Evolutionary conservation across 1,140 invertebrate species (phyloP), one percentile per base, ranked within the genome.

Genomic region (Aplysia californica): DNA sequence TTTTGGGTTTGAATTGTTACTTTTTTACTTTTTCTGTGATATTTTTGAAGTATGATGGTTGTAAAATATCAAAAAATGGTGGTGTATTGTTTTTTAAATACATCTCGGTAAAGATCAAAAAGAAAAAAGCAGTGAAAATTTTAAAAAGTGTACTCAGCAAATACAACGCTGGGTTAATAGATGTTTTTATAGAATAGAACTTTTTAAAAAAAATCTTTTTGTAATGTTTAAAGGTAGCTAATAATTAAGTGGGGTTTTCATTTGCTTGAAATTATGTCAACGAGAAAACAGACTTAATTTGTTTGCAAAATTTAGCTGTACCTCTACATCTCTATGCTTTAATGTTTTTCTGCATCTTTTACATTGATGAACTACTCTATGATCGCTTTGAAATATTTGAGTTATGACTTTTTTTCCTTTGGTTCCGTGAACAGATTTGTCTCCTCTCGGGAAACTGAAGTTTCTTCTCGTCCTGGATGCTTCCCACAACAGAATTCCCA

Each of bases 401-500:
- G 44, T 50, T 50, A 50, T 50, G 10, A 50, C 44, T 15, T 50
- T 50, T 50, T 50, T 50, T 50, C 10, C 10, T 50, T 50, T 50
- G n/a, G n/a, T 50, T 77, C 44, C 26, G 20, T 69, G 44, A 79
- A 26, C 80, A 90, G 89, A 90, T 81, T 80, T 90, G 35, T 82
- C 82, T 71, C 80, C 85, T 35, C 78, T 90, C 41, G 81, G 85
- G 33, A 82, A 84, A 58, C 78, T 90, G 39, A 80, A 79, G 29
- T 79, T 86, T 75, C 79, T 90, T 31, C 77, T 90, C n/a, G 78
- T 85, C 35, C 68, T 90, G 36, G 86, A 89, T 82, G 87, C 82
- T 3, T 90, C 89, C 21, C 85, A 90, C 78, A 90, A 90, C 82
- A 80, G 86, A 68, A 78, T 90, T 23, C 69, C 75, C 15, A 83